Percentiles rank a stretch among this genome's conserved stretches.
These are phyloP conservation scores for Tillus elongatus DNA, from an alignment of 2,888 invertebrate species.

Conservation along the genomic window DNA sequence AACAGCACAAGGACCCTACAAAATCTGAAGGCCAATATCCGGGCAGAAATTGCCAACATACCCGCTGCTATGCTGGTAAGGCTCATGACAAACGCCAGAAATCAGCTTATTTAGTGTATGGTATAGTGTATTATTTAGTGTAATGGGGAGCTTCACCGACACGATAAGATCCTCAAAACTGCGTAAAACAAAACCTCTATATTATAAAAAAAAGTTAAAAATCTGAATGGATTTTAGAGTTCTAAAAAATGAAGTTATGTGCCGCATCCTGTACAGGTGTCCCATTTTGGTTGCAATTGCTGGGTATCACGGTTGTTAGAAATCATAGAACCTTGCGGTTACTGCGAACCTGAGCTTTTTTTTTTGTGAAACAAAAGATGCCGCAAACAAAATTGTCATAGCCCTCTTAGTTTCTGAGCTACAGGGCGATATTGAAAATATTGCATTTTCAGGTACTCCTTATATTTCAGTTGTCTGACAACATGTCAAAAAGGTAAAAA, in stretches of 20 bases:
- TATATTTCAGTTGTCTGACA: too few species aligned
- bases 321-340: too few species aligned
- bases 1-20: slow-evolving; percentile 18
- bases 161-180: slow-evolving; percentile 14
- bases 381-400: too few species aligned
- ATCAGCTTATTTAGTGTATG: slow-evolving; percentile 8
- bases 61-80: slow-evolving; percentile 12
- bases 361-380: too few species aligned
- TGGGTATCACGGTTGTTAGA: too few species aligned
- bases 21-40: slow-evolving; percentile 21
- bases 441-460: too few species aligned
- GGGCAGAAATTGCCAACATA: slow-evolving; percentile 18
- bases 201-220: slow-evolving; percentile 10
- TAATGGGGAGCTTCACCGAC: slow-evolving; percentile 10
- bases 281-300: too few species aligned
- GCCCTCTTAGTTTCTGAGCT: too few species aligned
- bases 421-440: too few species aligned
- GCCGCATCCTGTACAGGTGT: slow-evolving; percentile 1
- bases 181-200: slow-evolving; percentile 11
- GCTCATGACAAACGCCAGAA: slow-evolving; percentile 9
- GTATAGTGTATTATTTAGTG: too few species aligned
- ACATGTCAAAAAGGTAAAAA: too few species aligned
- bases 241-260: slow-evolving; percentile 1
- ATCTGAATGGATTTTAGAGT: not conserved
- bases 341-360: too few species aligned